Percentiles rank a stretch among this genome's conserved stretches.
These are phyloP conservation scores for Delichon dasypus DNA, from an alignment of 2,797 vertebrate species.

Conservation along the genomic window DNA sequence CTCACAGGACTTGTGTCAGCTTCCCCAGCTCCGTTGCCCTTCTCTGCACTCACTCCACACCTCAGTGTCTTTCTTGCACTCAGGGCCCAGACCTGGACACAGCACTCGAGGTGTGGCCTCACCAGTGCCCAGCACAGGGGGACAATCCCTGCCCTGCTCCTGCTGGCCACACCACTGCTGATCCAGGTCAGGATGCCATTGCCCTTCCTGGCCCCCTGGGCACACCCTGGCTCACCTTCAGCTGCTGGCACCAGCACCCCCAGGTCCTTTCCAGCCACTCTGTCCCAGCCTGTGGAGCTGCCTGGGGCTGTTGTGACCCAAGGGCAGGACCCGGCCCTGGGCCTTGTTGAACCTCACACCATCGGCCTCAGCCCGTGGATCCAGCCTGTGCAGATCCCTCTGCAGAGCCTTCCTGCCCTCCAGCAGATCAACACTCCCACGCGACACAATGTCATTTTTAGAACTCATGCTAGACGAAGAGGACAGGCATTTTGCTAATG, in stretches of 20 bases:
- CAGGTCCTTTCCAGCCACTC: background rate
- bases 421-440: rapidly evolving
- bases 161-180: too few species aligned
- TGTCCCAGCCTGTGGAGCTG: rapidly evolving
- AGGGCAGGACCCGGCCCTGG: rapidly evolving
- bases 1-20: too few species aligned
- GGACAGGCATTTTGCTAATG: background rate
- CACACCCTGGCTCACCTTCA: too few species aligned
- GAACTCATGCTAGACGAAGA: background rate
- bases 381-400: background rate
- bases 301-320: background rate
- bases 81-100: too few species aligned
- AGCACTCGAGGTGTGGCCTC: too few species aligned
- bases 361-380: rapidly evolving
- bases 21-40: too few species aligned
- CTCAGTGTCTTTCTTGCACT: too few species aligned
- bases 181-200: too few species aligned
- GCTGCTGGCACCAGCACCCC: background rate
- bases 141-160: too few species aligned
- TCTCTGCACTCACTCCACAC: too few species aligned
- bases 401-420: background rate
- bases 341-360: background rate
- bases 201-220: too few species aligned
- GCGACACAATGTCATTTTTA: rapidly evolving
- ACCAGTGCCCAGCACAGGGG: too few species aligned